Evolutionary conservation across 2,888 invertebrate species (phyloP).

Genomic region (Onthophagus sagittarius): DNA sequence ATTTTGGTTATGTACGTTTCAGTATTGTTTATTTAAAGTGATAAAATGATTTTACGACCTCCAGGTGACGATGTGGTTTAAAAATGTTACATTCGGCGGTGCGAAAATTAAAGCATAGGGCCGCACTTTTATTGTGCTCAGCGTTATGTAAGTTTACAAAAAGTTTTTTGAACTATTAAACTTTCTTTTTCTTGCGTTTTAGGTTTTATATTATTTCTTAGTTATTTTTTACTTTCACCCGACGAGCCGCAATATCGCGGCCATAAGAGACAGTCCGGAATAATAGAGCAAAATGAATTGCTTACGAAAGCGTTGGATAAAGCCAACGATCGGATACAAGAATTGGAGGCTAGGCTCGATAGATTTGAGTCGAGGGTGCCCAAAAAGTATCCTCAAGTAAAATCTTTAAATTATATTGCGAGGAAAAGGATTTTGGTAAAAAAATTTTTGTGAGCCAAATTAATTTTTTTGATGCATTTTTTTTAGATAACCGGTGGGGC

Average conservation of each 20-base stretch:
- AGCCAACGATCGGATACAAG: conserved; percentile 61
- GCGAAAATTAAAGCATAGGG: conserved; percentile 33
- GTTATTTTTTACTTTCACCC: conserved; percentile 7
- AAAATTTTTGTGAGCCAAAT: neutral
- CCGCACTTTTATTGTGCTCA: conserved; percentile 26
- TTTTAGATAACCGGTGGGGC: conserved; percentile 89
- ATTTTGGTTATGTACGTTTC: neutral
- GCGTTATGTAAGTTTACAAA: conserved; percentile 29
- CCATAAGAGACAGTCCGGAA: neutral
- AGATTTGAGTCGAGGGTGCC: conserved; percentile 70
- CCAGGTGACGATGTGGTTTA: conserved; percentile 17
- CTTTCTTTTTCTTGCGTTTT: conserved; percentile 17
- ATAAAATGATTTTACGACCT: neutral
- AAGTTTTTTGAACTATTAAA: conserved; percentile 14
- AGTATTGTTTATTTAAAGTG: neutral
- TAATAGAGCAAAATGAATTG: neutral
- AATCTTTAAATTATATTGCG: conserved; percentile 86
- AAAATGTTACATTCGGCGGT: conserved; percentile 33
- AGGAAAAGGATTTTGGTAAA: conserved; percentile 86
- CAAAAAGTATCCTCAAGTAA: conserved; percentile 86
- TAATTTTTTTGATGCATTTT: neutral
- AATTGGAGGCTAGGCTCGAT: conserved; percentile 68
- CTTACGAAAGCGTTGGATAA: conserved; percentile 49
- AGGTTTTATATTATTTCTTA: conserved; percentile 26
- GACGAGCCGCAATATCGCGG: neutral